These are phyloP conservation scores for Amphiprion percula DNA, from an alignment of 2,113 vertebrate genomes.

Conservation along the genomic window DNA sequence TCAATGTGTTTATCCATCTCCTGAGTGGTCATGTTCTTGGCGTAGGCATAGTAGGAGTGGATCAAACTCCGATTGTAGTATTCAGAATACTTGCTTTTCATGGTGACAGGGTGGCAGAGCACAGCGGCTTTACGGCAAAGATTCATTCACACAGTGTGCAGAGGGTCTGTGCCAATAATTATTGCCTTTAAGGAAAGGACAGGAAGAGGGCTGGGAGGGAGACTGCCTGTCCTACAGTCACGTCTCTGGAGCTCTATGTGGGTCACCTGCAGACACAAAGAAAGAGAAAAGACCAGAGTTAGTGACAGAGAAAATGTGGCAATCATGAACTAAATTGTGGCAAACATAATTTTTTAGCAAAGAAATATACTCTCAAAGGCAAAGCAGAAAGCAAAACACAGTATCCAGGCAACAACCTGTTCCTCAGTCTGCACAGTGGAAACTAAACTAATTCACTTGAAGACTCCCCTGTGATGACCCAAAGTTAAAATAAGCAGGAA, in stretches of 20 bases:
- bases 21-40: slow-evolving; percentile 81
- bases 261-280: slow-evolving; percentile 81
- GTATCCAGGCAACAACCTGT: slow-evolving; percentile 41
- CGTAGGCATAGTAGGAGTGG: slow-evolving; percentile 87
- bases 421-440: slow-evolving; percentile 3
- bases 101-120: slow-evolving; percentile 78
- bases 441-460: slow-evolving; percentile 17
- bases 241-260: slow-evolving; percentile 71
- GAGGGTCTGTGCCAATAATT: slow-evolving; percentile 47
- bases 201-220: slow-evolving; percentile 51
- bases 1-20: slow-evolving; percentile 23
- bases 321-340: slow-evolving; percentile 23
- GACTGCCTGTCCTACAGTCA: slow-evolving; percentile 71
- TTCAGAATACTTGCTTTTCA: slow-evolving; percentile 90
- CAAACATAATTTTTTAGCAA: slow-evolving; percentile 25
- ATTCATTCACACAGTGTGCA: slow-evolving; percentile 73
- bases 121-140: slow-evolving; percentile 50
- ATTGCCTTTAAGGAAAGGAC: slow-evolving; percentile 52
- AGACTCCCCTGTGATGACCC: not conserved
- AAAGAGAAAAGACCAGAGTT: slow-evolving; percentile 44
- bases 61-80: slow-evolving; percentile 90
- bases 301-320: slow-evolving; percentile 18
- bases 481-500: not conserved
- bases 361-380: not conserved
- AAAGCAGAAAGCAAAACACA: slow-evolving; percentile 33